Conservation (phyloP, 2,888 invertebrate genomes). For the Choristoneura rosaceana region DNA sequence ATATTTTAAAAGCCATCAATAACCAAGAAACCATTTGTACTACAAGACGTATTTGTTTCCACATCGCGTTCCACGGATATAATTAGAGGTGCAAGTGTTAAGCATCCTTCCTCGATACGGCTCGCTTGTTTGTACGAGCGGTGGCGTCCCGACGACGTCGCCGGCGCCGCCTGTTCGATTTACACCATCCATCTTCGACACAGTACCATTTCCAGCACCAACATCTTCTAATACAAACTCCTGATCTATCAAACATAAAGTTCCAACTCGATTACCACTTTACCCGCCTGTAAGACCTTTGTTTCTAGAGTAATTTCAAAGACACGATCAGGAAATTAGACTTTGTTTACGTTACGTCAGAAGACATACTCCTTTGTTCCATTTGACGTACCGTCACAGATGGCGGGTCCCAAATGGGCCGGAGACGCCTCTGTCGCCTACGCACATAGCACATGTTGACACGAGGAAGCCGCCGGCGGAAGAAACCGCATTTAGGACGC, state of each 20-base stretch:
- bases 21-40: slow-evolving; percentile 49
- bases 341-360: slow-evolving; percentile 77
- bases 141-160: slow-evolving; percentile 77
- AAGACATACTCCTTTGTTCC: slow-evolving; percentile 80
- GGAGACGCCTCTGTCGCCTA: slow-evolving; percentile 70
- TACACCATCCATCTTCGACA: slow-evolving; percentile 57
- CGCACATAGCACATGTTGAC: slow-evolving; percentile 74
- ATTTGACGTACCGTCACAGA: slow-evolving; percentile 65
- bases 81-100: slow-evolving; percentile 82
- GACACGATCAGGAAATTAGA: slow-evolving; percentile 78
- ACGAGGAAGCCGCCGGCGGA: slow-evolving; percentile 81
- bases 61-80: slow-evolving; percentile 72
- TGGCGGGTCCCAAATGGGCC: slow-evolving; percentile 70
- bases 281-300: not conserved
- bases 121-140: slow-evolving; percentile 73
- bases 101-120: slow-evolving; percentile 81
- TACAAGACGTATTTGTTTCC: slow-evolving; percentile 72
- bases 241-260: slow-evolving; percentile 46
- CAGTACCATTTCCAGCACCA: slow-evolving; percentile 51
- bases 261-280: slow-evolving; percentile 36
- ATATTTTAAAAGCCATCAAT: slow-evolving; percentile 38
- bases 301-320: slow-evolving; percentile 52
- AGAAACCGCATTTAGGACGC: slow-evolving; percentile 82
- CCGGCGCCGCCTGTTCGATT: slow-evolving; percentile 82
- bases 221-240: slow-evolving; percentile 48